Percentiles rank a stretch among this genome's conserved stretches.
phyloP scores from a whole-genome alignment of 2,888 invertebrate genomes.

The Eupeodes latifasciatus region DNA sequence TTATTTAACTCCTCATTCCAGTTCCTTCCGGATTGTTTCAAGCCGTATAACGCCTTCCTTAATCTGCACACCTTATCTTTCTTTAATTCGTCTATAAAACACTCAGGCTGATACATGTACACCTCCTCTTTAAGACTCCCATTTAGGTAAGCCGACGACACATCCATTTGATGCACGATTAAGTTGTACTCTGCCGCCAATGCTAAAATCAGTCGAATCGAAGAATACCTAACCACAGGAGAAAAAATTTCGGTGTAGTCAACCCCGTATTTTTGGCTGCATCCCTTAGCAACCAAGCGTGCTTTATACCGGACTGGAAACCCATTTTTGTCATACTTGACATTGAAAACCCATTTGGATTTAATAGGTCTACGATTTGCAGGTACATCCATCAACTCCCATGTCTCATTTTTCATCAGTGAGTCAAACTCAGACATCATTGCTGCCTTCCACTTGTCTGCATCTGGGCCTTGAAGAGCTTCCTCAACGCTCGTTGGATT shows the following conservation, averaged over 20 bases:
- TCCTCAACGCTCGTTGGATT: too few species aligned
- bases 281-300: constrained; percentile 43
- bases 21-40: not conserved
- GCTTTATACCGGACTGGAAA: constrained; percentile 15
- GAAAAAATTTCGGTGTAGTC: constrained; percentile 46
- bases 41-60: constrained; percentile 22
- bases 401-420: too few species aligned
- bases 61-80: constrained; percentile 29
- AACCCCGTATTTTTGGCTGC: constrained; percentile 14
- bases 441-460: too few species aligned
- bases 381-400: too few species aligned
- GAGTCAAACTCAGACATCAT: too few species aligned
- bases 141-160: constrained; percentile 43
- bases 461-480: too few species aligned
- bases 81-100: not conserved
- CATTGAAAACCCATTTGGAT: too few species aligned
- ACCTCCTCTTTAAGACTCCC: constrained; percentile 31
- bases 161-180: constrained; percentile 45
- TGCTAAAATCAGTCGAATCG: constrained; percentile 41
- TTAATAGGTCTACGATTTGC: constrained; percentile 28
- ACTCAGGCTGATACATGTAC: constrained; percentile 40
- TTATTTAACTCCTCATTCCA: constrained; percentile 19
- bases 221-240: constrained; percentile 35
- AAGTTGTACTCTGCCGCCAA: constrained; percentile 32
- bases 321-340: constrained; percentile 3